A percentile compares a stretch with the other conserved stretches of the same genome.
Conservation (phyloP, 2,113 vertebrate species). For the Lepisosteus oculatus region DNA sequence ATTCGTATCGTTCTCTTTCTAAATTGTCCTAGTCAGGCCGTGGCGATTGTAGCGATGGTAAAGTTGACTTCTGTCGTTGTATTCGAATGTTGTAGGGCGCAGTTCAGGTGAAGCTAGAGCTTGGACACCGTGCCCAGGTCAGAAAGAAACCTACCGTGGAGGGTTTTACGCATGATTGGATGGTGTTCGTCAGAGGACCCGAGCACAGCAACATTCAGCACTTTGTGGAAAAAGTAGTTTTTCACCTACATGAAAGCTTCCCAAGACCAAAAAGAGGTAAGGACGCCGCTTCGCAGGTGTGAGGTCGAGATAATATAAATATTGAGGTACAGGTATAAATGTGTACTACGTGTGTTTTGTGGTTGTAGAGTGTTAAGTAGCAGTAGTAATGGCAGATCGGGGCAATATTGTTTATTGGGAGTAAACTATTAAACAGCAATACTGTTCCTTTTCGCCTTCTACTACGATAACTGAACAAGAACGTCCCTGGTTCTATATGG, state of each 20-base stretch:
- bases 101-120: slow-evolving; percentile 97
- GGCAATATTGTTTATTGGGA: too few species aligned
- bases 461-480: too few species aligned
- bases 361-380: too few species aligned
- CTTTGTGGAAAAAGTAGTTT: slow-evolving; percentile 98
- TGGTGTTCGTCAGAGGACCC: slow-evolving; percentile 95
- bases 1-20: neutral
- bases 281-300: slow-evolving; percentile 1
- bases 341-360: too few species aligned
- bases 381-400: too few species aligned
- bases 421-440: too few species aligned
- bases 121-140: slow-evolving; percentile 95
- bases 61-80: neutral
- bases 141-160: slow-evolving; percentile 94
- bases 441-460: too few species aligned
- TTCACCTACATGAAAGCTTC: slow-evolving; percentile 98
- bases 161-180: slow-evolving; percentile 98
- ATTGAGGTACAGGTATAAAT: too few species aligned
- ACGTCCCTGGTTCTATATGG: too few species aligned
- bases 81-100: slow-evolving; percentile 74
- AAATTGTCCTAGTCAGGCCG: too few species aligned
- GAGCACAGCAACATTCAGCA: slow-evolving; percentile 98
- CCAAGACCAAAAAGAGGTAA: slow-evolving; percentile 94
- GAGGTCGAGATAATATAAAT: too few species aligned
- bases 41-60: too few species aligned